Evolutionary conservation across 2,888 invertebrate genomes (phyloP), one percentile per base, ranked within the genome.

Genomic region (Acronicta leporina): DNA sequence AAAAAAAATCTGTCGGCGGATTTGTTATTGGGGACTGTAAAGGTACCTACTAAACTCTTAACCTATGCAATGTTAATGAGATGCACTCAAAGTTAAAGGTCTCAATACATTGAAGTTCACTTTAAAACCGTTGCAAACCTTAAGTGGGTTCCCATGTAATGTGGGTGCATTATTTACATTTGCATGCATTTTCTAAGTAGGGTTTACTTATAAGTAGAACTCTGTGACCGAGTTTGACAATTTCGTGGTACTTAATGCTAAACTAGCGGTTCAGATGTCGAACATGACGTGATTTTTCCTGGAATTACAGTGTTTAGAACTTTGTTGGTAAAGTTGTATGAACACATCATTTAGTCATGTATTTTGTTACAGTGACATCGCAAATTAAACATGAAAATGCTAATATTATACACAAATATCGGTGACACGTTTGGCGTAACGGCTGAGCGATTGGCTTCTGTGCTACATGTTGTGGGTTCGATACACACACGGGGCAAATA

Each of bases 61-160:
- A n/a, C n/a, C n/a, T n/a, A n/a, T n/a, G n/a, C n/a, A n/a, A n/a
- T n/a, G n/a, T n/a, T n/a, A 27, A 5, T 7, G 35, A 40, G 55
- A 40, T 56, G 64, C 53, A 74, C 35, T n/a, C 52, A 45, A 63
- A 68, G 82, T 82, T 67, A 81, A 79, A 84, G 82, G 80, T 85
- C 20, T 4, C 20, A 20, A 20, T 75, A 82, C 85, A 80, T 73
- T 66, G 77, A 80, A 81, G 78, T 73, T 73, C 74, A 75, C 73
- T 81, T 68, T 57, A 68, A 64, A 70, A 68, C 73, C 63, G 72
- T 73, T 75, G 67, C 69, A 58, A 66, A 63, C 62, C 13, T n/a
- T 75, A 75, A 76, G 75, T 75, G 68, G 58, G 20, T 66, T 72
- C 58, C 57, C 55, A 15, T 76, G 75, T 76, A 60, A 49, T 66